These are phyloP conservation scores for Cecropterus lyciades DNA, from an alignment of 1,140 invertebrate species.

Conservation along the genomic window DNA sequence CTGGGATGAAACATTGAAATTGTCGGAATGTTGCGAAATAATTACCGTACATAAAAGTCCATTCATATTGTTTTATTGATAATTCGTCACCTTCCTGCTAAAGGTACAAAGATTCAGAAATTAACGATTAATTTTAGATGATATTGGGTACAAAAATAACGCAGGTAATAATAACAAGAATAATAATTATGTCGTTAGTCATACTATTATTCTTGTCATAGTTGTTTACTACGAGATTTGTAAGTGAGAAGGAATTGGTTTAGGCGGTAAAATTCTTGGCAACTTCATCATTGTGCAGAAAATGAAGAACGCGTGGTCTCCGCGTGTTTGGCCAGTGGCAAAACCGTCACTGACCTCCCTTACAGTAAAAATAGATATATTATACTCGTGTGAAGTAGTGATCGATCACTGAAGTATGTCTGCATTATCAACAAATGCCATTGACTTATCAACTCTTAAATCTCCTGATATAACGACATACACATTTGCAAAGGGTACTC, in stretches of 20 bases:
- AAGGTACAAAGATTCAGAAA: too few relatives aligned
- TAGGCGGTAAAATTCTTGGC: conserved; percentile 10
- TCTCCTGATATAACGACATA: conserved; percentile 14
- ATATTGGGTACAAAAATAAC: too few relatives aligned
- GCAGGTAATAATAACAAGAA: too few relatives aligned
- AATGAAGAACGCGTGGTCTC: not conserved
- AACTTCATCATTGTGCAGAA: not conserved
- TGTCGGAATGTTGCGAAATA: too few relatives aligned
- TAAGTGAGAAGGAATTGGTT: not conserved
- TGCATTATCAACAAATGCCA: conserved; percentile 21
- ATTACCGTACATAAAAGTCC: too few relatives aligned
- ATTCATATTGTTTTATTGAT: too few relatives aligned
- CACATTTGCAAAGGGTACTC: conserved; percentile 9
- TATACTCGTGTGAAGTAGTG: not conserved
- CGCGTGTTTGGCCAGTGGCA: not conserved
- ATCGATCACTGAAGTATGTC: conserved; percentile 18
- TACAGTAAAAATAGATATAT: conserved; percentile 4
- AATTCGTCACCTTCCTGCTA: too few relatives aligned
- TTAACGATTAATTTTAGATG: too few relatives aligned
- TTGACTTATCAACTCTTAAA: conserved; percentile 18
- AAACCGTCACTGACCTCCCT: not conserved
- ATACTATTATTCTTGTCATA: too few relatives aligned
- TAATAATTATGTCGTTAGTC: too few relatives aligned
- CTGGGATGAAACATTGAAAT: too few relatives aligned
- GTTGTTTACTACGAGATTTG: too few relatives aligned